A percentile compares a stretch with the other conserved stretches of the same genome.
Conservation (phyloP, 2,888 invertebrate species). For the Eulithis prunata region DNA sequence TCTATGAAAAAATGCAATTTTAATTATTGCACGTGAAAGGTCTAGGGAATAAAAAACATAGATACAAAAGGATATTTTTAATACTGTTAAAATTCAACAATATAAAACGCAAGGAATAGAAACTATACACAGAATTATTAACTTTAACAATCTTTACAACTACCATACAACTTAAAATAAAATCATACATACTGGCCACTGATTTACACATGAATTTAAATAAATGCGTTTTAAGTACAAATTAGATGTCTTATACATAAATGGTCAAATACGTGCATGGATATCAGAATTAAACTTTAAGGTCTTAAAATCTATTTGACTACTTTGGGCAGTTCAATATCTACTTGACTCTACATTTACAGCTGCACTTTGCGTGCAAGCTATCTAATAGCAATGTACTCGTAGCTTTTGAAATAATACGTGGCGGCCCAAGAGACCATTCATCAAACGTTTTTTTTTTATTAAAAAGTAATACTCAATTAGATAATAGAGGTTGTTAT, state of each 20-base stretch:
- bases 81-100: slow-evolving; percentile 84
- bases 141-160: slow-evolving; percentile 54
- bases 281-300: slow-evolving; percentile 14
- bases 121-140: slow-evolving; percentile 68
- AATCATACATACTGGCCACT: slow-evolving; percentile 40
- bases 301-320: slow-evolving; percentile 36
- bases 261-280: slow-evolving; percentile 25
- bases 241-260: slow-evolving; percentile 28
- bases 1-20: not conserved
- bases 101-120: slow-evolving; percentile 74
- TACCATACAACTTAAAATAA: slow-evolving; percentile 36
- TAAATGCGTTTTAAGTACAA: slow-evolving; percentile 57
- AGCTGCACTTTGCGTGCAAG: slow-evolving; percentile 36
- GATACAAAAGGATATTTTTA: slow-evolving; percentile 60
- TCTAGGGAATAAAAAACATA: slow-evolving; percentile 8
- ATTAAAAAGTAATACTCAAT: no score
- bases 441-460: not conserved
- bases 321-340: slow-evolving; percentile 37
- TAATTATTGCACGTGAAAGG: not conserved
- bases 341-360: slow-evolving; percentile 28
- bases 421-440: slow-evolving; percentile 21
- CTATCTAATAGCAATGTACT: slow-evolving; percentile 35
- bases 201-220: slow-evolving; percentile 31
- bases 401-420: slow-evolving; percentile 30
- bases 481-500: no score